Evolutionary conservation across 2,797 vertebrate genomes (phyloP).

Genomic region (Sphenodon punctatus): DNA sequence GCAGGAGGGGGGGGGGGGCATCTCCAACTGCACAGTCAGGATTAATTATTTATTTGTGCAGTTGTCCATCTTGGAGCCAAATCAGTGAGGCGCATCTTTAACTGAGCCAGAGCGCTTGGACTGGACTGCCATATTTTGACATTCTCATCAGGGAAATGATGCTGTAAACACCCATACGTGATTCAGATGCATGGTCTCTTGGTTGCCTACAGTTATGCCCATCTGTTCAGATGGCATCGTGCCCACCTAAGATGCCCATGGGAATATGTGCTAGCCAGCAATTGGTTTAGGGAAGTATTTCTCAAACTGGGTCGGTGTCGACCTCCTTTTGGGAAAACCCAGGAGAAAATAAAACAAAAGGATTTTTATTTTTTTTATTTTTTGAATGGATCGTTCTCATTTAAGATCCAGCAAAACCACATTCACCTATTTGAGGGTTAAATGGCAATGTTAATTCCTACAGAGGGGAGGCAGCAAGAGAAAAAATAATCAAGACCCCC

Average conservation of each 20-base stretch:
- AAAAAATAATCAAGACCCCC: slow-evolving; percentile 5
- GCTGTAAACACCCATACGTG: slow-evolving; percentile 77
- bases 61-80: slow-evolving; percentile 45
- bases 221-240: slow-evolving; percentile 78
- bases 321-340: slow-evolving; percentile 72
- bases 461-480: slow-evolving; percentile 20
- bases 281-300: slow-evolving; percentile 76
- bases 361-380: slow-evolving; percentile 70
- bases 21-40: background rate
- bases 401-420: slow-evolving; percentile 65
- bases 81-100: slow-evolving; percentile 47
- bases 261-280: slow-evolving; percentile 70
- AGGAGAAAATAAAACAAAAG: slow-evolving; percentile 74
- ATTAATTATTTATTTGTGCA: slow-evolving; percentile 18
- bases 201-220: slow-evolving; percentile 79
- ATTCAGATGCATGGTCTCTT: slow-evolving; percentile 78
- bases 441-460: slow-evolving; percentile 40
- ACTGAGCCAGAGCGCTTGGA: slow-evolving; percentile 37
- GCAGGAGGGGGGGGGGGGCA: background rate
- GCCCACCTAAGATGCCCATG: slow-evolving; percentile 72
- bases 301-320: slow-evolving; percentile 70
- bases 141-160: slow-evolving; percentile 70
- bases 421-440: slow-evolving; percentile 43
- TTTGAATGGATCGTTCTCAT: slow-evolving; percentile 70
- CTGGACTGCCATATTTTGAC: slow-evolving; percentile 71